Conservation (phyloP, 1,140 invertebrate species). For the Drosophila pseudoobscura region DNA sequence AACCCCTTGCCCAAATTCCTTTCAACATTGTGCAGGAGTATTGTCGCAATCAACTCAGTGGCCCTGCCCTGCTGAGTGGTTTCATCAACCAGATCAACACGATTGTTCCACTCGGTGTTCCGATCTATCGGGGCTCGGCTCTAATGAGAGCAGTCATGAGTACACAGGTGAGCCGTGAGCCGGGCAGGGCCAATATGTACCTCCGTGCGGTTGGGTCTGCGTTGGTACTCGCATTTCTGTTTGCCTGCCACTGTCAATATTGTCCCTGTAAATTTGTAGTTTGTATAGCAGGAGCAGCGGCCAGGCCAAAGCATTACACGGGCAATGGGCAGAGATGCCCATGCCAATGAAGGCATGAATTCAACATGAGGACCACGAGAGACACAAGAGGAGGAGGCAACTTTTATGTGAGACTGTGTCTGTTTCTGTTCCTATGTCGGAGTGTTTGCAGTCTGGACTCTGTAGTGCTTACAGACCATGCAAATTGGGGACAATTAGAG, state of each 20-base stretch:
- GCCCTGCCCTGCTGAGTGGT: slow-evolving; percentile 2
- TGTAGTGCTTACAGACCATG: too few relatives aligned
- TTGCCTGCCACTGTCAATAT: slow-evolving; percentile 49
- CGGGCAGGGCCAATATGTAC: slow-evolving; percentile 24
- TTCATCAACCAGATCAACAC: not conserved
- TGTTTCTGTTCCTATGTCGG: too few relatives aligned
- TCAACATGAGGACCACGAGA: slow-evolving; percentile 38
- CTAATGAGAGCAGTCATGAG: not conserved
- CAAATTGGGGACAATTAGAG: too few relatives aligned
- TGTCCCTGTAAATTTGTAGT: slow-evolving; percentile 38
- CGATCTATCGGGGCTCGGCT: slow-evolving; percentile 1
- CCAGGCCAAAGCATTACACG: slow-evolving; percentile 7
- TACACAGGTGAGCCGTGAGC: not conserved
- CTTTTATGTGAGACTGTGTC: too few relatives aligned
- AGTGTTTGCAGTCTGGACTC: too few relatives aligned
- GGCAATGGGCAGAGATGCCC: slow-evolving; percentile 54
- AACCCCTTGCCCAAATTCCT: slow-evolving; percentile 15
- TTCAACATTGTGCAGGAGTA: not conserved
- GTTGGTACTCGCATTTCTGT: slow-evolving; percentile 24
- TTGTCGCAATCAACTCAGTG: slow-evolving; percentile 5
- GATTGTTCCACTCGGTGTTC: slow-evolving; percentile 9
- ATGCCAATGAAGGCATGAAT: slow-evolving; percentile 57
- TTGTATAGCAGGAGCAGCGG: slow-evolving; percentile 12
- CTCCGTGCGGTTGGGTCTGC: not conserved
- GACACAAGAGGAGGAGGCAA: too few relatives aligned